Evolutionary conservation across 2,797 vertebrate genomes (phyloP), one percentile per base, ranked within the genome.

Genomic region (Hephaestus fuliginosus): DNA sequence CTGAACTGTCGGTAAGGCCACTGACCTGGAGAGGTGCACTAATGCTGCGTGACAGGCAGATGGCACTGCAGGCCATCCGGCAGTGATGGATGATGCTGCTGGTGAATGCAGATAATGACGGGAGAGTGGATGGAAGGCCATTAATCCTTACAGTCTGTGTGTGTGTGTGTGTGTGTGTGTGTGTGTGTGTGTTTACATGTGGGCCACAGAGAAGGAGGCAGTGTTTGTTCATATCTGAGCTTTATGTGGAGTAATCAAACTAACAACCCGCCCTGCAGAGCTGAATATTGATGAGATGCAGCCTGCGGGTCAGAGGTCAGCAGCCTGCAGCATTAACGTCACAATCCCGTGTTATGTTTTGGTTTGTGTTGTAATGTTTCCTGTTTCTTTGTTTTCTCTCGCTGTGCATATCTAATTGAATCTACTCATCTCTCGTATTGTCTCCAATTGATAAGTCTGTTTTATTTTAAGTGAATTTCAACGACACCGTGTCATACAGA

Each of bases 241-340:
- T 89, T 80, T 83, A 73, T 57, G 81, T 75, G 60, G 17, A 81
- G 74, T 87, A 90, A 93, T 93, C 90, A 93, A 80, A 85, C 83
- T 89, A 90, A 93, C 82, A 57, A 83, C 74, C 68, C 18, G 57
- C 58, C 51, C 62, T 52, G 65, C 64, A 58, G 72, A 65, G 73
- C 80, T 81, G 65, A 78, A 63, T 52, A 25, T 60, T 81, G 71
- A 88, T 86, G 85, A 68, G 81, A 88, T 76, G 83, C 58, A 79
- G 28, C 57, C 46, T 10, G 25, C 51, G 83, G 81, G 74, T 91
- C 86, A 82, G 7, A 82, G 88, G 78, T 88, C 81, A 64, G 65
- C 58, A 3, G 46, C 39, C 2, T 2, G 28, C 63, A 49, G 57
- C 70, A 25, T 71, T 39, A 74, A 62, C 49, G 41, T 73, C 20